Base-by-base conservation (phyloP, 2,888 invertebrate species). In the Atrina japonica region DNA sequence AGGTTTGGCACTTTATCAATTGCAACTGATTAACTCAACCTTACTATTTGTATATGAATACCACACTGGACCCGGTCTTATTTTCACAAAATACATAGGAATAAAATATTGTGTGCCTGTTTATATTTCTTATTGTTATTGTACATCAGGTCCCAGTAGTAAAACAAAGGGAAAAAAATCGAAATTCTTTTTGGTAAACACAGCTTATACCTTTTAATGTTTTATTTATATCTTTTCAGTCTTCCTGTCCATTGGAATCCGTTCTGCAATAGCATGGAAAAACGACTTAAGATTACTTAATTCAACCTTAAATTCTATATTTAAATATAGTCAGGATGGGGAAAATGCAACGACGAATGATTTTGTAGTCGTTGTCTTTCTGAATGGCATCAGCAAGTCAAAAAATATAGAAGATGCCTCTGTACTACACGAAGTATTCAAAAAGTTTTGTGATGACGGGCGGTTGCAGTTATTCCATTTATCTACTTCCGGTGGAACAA, bases 381-480 rank as follows among this genome's bases (percentile, higher is more conserved):
- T 56, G 7, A 35, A 35, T 18, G 35, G 23, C 40, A 30, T 11
- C 18, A 21, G 18, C 21, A 40, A n/a, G 7, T 23, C 21, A n/a
- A 35, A 18, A 35, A 14, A 11, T 18, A 16, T 56, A 21, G 40
- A 6, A 2, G 23, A 40, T 29, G 27, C 47, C 7, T 21, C 23
- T 29, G 18, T 30, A 21, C 1, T 50, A 27, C 27, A 49, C 14
- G 23, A 30, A 49, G 47, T 27, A 29, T 61, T 47, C 16, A 27
- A 14, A 7, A 58, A 56, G 14, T 55, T 66, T 29, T 58, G 35
- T 25, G 58, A 66, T 11, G 35, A 30, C 2, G 66, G 66, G 5
- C 25, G 35, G 25, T 40, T 66, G 6, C 56, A 66, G 1, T 25
- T 66, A 9, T 49, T 66, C 30, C 49, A 35, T 2, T 30, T 40